Conservation (phyloP, 2,113 vertebrate species). For the Actenoides hombroni region DNA sequence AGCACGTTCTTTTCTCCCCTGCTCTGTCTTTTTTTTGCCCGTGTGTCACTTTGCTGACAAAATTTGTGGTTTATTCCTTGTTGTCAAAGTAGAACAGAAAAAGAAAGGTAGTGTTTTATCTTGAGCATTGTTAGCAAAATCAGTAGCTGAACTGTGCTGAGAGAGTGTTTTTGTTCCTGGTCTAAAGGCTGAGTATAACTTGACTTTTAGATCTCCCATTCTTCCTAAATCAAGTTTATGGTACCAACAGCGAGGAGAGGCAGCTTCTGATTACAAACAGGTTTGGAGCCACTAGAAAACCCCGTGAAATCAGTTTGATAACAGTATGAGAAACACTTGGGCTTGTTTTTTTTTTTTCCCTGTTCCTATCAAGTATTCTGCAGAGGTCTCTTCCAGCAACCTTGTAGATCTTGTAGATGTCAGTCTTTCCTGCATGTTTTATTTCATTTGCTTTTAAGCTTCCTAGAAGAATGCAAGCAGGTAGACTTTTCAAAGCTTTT, state of each 20-base stretch:
- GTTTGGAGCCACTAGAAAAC: background rate
- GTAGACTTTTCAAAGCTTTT: background rate
- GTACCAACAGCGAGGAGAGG: background rate
- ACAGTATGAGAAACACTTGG: background rate
- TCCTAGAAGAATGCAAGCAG: background rate
- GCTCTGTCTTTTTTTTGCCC: background rate
- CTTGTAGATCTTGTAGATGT: background rate
- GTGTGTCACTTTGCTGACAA: background rate
- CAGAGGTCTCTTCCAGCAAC: background rate
- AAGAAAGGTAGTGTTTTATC: background rate
- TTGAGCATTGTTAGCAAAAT: background rate
- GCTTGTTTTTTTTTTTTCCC: background rate
- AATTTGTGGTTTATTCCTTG: background rate
- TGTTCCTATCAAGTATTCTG: background rate
- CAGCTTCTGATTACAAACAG: background rate
- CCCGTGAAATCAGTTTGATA: slow-evolving; percentile 5
- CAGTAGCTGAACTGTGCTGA: background rate
- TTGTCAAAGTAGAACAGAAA: background rate
- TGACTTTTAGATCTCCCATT: background rate
- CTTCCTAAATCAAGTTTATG: background rate
- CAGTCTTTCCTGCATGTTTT: background rate
- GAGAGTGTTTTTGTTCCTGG: background rate
- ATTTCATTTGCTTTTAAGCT: background rate
- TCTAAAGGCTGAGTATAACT: background rate
- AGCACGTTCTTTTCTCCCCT: background rate